Conservation (phyloP, 1,140 invertebrate genomes). For the Megathymus violae region DNA sequence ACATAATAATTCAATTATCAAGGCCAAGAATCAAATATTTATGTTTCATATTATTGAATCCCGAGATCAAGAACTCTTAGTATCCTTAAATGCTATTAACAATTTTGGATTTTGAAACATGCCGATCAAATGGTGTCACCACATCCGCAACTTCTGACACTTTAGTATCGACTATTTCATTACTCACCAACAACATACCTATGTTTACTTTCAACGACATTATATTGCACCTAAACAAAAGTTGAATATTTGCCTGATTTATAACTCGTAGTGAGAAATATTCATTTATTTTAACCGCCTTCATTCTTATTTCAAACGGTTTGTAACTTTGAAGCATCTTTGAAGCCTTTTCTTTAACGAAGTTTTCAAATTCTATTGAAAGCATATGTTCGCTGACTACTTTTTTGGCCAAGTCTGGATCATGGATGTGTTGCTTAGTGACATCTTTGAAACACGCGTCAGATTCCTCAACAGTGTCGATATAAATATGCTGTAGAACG, state of each 20-base stretch:
- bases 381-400: constrained; percentile 41
- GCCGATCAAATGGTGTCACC: constrained; percentile 41
- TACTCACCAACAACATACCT: constrained; percentile 49
- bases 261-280: constrained; percentile 56
- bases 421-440: neutral
- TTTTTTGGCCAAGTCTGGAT: constrained; percentile 1
- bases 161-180: constrained; percentile 52
- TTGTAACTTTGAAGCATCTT: constrained; percentile 50
- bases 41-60: no score
- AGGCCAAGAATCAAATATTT: no score
- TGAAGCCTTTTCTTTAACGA: constrained; percentile 46
- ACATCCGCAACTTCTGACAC: constrained; percentile 40
- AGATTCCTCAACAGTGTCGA: constrained; percentile 31
- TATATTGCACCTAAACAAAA: constrained; percentile 47
- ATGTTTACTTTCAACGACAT: constrained; percentile 53
- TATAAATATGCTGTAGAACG: constrained; percentile 41
- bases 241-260: constrained; percentile 52
- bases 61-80: no score
- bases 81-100: no score
- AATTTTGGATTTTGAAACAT: constrained; percentile 3
- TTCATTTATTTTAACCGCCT: constrained; percentile 57
- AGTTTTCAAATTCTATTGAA: constrained; percentile 54
- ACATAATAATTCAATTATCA: no score
- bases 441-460: neutral
- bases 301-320: constrained; percentile 55